These are phyloP conservation scores for Sinhomidia bicolor DNA, from an alignment of 2,888 invertebrate species.

Conservation along the genomic window DNA sequence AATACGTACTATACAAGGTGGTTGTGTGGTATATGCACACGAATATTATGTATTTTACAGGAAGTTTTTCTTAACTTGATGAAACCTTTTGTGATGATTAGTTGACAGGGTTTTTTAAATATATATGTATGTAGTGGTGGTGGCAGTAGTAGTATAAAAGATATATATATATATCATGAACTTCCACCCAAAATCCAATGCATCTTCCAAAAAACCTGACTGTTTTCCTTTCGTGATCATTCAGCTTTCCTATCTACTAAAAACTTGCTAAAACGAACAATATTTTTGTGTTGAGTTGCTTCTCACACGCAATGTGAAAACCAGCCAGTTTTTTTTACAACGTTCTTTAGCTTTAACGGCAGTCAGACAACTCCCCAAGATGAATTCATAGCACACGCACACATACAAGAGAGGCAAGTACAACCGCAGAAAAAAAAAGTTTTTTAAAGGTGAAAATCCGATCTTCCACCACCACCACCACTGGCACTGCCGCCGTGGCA, in stretches of 20 bases:
- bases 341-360: neutral
- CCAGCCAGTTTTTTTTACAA: slow-evolving; percentile 1
- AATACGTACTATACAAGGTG: too few relatives aligned
- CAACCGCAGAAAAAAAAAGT: neutral
- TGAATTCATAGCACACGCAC: slow-evolving; percentile 1
- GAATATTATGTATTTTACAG: neutral
- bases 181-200: slow-evolving; percentile 3
- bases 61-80: neutral
- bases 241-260: neutral
- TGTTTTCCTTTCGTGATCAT: neutral
- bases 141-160: too few relatives aligned
- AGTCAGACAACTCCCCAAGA: slow-evolving; percentile 12
- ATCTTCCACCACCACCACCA: slow-evolving; percentile 2
- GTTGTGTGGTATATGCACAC: neutral
- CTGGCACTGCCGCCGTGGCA: too few relatives aligned
- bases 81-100: slow-evolving; percentile 28
- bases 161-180: neutral
- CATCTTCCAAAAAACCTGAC: slow-evolving; percentile 10
- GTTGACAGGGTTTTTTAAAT: slow-evolving; percentile 20
- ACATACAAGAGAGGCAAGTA: neutral
- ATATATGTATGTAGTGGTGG: too few relatives aligned
- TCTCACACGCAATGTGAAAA: slow-evolving; percentile 26
- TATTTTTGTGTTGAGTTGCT: neutral
- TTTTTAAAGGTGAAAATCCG: slow-evolving; percentile 31
- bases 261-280: neutral